A percentile compares a stretch with the other conserved stretches of the same genome.
Conservation (phyloP, 1,140 invertebrate species). For the Helicoverpa zea region DNA sequence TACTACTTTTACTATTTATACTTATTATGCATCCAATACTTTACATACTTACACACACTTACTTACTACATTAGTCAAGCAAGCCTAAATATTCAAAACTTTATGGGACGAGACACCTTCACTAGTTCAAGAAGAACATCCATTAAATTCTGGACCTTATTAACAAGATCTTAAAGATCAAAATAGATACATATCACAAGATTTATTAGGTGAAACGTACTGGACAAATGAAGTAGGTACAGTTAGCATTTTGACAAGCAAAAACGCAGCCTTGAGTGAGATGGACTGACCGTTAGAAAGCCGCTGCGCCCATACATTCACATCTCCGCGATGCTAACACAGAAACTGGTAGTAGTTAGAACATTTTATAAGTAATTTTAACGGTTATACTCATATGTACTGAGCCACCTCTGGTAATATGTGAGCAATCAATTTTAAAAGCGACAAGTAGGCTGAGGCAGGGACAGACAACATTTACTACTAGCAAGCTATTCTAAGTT, state of each 20-base stretch:
- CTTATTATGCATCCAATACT: too few species aligned
- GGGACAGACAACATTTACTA: too few species aligned
- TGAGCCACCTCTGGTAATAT: neutral
- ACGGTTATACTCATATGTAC: slow-evolving; percentile 30
- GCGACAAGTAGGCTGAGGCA: neutral
- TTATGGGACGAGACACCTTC: slow-evolving; percentile 20
- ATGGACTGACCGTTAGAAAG: slow-evolving; percentile 76
- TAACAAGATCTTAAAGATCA: slow-evolving; percentile 50
- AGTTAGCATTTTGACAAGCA: slow-evolving; percentile 82
- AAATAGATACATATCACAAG: slow-evolving; percentile 48
- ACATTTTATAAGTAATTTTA: slow-evolving; percentile 45
- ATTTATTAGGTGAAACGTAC: slow-evolving; percentile 49
- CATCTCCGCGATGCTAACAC: slow-evolving; percentile 30
- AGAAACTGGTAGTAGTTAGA: slow-evolving; percentile 38
- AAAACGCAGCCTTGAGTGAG: slow-evolving; percentile 69
- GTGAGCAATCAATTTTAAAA: slow-evolving; percentile 4
- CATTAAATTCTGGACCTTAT: slow-evolving; percentile 37
- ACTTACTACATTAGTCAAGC: neutral
- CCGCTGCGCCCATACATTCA: slow-evolving; percentile 58
- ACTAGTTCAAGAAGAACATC: neutral
- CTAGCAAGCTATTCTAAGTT: too few species aligned
- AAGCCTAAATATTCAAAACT: slow-evolving; percentile 5
- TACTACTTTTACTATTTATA: too few species aligned
- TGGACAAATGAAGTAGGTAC: slow-evolving; percentile 62
- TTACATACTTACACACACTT: too few species aligned